phyloP scores from a whole-genome alignment of 1,140 invertebrate genomes.

The Drosophila ironensis region DNA sequence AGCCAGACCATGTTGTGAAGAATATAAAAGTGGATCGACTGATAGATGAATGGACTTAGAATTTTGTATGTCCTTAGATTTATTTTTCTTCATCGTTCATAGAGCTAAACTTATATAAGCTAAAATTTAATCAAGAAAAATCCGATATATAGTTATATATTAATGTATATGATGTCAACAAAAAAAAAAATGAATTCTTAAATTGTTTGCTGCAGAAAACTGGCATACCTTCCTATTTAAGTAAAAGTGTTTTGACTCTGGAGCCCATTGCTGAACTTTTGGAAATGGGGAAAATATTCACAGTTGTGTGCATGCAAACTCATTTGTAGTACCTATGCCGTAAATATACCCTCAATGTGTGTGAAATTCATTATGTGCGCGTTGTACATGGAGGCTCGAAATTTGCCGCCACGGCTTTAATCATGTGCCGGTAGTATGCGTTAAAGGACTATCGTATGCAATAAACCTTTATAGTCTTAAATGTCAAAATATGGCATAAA shows the following conservation, averaged over 20 bases:
- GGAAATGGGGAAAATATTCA: constrained; percentile 21
- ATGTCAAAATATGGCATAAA: background rate
- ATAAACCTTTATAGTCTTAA: constrained; percentile 6
- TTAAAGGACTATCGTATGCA: constrained; percentile 19
- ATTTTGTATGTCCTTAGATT: constrained; percentile 77
- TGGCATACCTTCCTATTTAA: constrained; percentile 42
- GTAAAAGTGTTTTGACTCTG: constrained; percentile 35
- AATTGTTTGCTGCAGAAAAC: constrained; percentile 19
- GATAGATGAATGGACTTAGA: constrained; percentile 79
- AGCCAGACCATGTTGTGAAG: constrained; percentile 56
- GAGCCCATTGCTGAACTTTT: constrained; percentile 4
- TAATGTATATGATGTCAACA: constrained; percentile 37
- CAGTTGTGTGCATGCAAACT: constrained; percentile 14
- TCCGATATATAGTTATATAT: constrained; percentile 25
- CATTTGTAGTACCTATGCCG: background rate
- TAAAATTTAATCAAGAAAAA: constrained; percentile 41
- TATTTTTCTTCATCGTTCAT: constrained; percentile 74
- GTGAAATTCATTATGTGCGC: too few species aligned
- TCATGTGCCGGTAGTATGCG: constrained; percentile 15
- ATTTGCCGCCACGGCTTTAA: constrained; percentile 16
- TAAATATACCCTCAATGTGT: constrained; percentile 1
- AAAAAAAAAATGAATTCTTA: constrained; percentile 45
- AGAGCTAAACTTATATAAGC: constrained; percentile 67
- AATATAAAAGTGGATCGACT: constrained; percentile 68
- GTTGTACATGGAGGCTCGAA: background rate